A percentile compares a stretch with the other conserved stretches of the same genome.
These are phyloP conservation scores for Takifugu flavidus DNA, from an alignment of 2,113 vertebrate species.

Conservation along the genomic window DNA sequence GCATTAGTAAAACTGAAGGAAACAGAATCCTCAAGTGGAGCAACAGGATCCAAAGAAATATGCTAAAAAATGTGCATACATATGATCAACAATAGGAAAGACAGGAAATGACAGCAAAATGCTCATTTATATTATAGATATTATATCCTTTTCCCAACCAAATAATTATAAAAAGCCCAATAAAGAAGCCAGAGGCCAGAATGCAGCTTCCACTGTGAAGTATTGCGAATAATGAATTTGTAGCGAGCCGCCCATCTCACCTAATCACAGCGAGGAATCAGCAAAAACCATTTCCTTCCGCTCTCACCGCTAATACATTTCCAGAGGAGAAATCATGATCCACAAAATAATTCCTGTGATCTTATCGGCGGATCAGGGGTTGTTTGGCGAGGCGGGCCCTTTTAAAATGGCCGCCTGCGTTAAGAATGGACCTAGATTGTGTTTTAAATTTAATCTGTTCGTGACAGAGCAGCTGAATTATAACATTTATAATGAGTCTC, in stretches of 20 bases:
- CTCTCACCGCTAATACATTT: conserved; percentile 43
- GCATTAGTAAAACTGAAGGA: neutral
- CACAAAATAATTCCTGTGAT: conserved; percentile 52
- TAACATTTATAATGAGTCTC: conserved; percentile 1
- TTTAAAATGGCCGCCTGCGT: conserved; percentile 6
- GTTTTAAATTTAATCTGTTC: conserved; percentile 41
- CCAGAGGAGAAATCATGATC: conserved; percentile 55
- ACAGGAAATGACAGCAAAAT: neutral
- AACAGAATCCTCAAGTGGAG: neutral
- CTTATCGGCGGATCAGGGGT: conserved; percentile 43
- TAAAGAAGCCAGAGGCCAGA: conserved; percentile 10
- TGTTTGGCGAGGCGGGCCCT: conserved; percentile 15
- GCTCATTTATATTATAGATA: too few species aligned
- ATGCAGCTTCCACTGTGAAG: conserved; percentile 34
- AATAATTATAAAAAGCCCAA: too few species aligned
- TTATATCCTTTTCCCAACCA: too few species aligned
- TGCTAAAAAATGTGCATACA: neutral
- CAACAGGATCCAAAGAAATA: neutral
- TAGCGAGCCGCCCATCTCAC: conserved; percentile 35
- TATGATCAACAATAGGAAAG: neutral
- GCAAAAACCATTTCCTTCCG: conserved; percentile 54
- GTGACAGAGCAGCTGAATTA: conserved; percentile 6
- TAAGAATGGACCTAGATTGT: conserved; percentile 20
- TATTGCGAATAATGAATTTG: conserved; percentile 64
- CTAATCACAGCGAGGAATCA: conserved; percentile 63